Conservation (phyloP, 2,888 invertebrate species). For the Heliconius ismenius region DNA sequence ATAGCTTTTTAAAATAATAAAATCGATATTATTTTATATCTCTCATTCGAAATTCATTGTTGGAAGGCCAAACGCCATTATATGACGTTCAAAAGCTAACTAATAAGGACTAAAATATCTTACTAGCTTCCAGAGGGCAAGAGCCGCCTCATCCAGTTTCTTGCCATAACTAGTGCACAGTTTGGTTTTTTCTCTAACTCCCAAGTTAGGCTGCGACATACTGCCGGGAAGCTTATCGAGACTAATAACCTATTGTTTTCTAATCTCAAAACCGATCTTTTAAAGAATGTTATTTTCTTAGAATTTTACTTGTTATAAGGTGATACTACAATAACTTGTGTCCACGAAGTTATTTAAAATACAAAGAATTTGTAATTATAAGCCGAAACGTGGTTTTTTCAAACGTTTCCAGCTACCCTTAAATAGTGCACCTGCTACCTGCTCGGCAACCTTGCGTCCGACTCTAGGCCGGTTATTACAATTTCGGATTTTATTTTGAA, state of each 20-base stretch:
- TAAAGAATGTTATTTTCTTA: neutral
- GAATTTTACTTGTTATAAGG: neutral
- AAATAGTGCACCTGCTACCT: conserved; percentile 64
- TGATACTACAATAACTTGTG: neutral
- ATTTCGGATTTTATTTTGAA: neutral
- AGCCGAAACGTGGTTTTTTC: conserved; percentile 17
- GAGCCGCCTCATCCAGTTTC: conserved; percentile 9
- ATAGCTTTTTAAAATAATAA: too few relatives aligned
- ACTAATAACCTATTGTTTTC: neutral
- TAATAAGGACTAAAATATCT: conserved; percentile 5
- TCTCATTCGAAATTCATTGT: neutral
- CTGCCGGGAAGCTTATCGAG: neutral
- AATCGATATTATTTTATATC: neutral
- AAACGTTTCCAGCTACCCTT: conserved; percentile 21
- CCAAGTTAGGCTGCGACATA: neutral
- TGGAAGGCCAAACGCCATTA: neutral
- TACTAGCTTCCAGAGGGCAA: conserved; percentile 1
- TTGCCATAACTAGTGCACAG: conserved; percentile 4
- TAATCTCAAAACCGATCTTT: neutral
- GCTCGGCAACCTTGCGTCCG: conserved; percentile 37
- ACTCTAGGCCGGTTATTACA: conserved; percentile 1
- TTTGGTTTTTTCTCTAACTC: neutral
- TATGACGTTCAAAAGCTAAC: neutral
- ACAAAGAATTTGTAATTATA: neutral
- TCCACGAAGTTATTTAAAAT: neutral